These are phyloP conservation scores for Garrulus glandarius DNA, from an alignment of 2,797 vertebrate genomes.

Conservation along the genomic window DNA sequence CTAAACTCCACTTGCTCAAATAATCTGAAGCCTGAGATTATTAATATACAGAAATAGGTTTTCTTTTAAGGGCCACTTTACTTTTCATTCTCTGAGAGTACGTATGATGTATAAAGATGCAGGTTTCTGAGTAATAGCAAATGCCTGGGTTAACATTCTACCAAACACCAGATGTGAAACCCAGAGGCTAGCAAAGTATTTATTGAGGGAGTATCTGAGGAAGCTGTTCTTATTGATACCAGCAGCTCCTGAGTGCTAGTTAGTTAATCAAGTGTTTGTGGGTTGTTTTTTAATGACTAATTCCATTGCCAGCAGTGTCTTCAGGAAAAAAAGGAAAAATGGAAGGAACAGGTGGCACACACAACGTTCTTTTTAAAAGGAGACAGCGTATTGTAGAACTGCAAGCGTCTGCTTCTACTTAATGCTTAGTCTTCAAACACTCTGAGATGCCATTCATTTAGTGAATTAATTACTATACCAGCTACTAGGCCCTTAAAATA, in stretches of 20 bases:
- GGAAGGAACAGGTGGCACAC: constrained; percentile 1
- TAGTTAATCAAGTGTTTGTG: neutral
- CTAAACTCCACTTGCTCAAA: neutral
- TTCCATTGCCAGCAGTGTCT: neutral
- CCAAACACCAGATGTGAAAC: neutral
- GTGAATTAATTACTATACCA: neutral
- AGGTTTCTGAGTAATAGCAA: neutral
- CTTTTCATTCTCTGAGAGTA: neutral
- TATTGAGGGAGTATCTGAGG: neutral
- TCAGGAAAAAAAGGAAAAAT: neutral
- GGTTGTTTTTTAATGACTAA: neutral
- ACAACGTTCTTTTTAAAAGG: neutral
- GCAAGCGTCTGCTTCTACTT: neutral
- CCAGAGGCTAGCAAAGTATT: neutral
- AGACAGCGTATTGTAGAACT: neutral
- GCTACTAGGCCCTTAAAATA: neutral
- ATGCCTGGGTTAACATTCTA: neutral
- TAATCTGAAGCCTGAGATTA: neutral
- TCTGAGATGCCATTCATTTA: neutral
- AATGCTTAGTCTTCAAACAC: neutral
- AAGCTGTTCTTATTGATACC: neutral
- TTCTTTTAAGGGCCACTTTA: neutral
- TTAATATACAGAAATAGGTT: neutral
- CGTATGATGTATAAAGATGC: neutral
- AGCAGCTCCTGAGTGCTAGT: neutral